Conservation (phyloP, 2,113 vertebrate species). For the Alligator mississippiensis region DNA sequence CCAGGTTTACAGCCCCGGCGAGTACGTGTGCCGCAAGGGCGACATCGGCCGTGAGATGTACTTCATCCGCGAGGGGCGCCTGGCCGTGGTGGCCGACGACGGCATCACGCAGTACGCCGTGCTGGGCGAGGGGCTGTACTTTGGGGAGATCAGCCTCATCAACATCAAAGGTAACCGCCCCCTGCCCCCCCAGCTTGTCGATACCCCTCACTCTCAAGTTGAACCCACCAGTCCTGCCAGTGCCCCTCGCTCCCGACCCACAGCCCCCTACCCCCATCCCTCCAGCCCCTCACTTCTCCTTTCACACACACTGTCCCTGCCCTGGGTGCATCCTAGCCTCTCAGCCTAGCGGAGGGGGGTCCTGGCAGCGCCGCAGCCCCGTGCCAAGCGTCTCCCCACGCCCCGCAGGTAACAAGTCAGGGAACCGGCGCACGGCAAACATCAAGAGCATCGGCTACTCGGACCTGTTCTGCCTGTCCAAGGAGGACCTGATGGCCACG, state of each 20-base stretch:
- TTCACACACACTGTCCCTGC: too few species aligned
- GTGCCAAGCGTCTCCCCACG: neutral
- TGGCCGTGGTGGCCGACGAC: conserved; percentile 92
- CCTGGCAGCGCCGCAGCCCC: too few species aligned
- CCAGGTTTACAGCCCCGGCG: conserved; percentile 91
- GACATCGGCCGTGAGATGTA: conserved; percentile 95
- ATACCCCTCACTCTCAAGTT: neutral
- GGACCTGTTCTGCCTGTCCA: conserved; percentile 92
- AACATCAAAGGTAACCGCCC: conserved; percentile 87
- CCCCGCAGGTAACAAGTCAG: conserved; percentile 86
- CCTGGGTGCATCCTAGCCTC: too few species aligned
- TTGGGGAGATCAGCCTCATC: conserved; percentile 97
- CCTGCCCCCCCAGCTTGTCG: neutral
- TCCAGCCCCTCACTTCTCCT: fast-evolving
- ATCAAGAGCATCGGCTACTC: conserved; percentile 94
- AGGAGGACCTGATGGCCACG: conserved; percentile 89
- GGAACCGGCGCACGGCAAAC: conserved; percentile 93
- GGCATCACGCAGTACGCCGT: conserved; percentile 87
- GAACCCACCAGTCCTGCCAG: fast-evolving
- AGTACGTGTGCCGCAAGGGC: conserved; percentile 92
- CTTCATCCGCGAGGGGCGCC: conserved; percentile 90
- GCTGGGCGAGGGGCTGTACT: conserved; percentile 90
- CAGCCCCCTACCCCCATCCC: fast-evolving
- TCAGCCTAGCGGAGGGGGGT: too few species aligned
- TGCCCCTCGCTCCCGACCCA: fast-evolving